Conservation (phyloP, 92 coral and sea anemone genomes). For the Zoanthus sansibaricus region DNA sequence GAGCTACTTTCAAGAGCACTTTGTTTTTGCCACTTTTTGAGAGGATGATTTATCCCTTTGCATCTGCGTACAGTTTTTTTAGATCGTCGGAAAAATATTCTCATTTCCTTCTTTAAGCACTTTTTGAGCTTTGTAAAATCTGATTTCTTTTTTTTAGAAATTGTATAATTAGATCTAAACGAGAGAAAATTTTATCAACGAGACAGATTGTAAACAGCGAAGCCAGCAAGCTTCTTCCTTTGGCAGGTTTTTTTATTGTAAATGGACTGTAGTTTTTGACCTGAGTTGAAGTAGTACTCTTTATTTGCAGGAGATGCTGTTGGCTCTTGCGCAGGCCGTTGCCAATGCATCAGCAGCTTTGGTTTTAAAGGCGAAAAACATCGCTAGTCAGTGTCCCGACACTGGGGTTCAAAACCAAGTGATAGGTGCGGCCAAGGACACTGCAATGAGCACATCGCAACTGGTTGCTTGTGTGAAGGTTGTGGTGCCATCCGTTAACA, state of each 20-base stretch:
- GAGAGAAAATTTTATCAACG: no score
- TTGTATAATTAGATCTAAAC: no score
- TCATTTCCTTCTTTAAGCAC: no score
- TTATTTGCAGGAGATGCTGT: slow-evolving; percentile 85
- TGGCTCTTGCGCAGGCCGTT: slow-evolving; percentile 97
- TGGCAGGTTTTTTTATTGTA: neutral
- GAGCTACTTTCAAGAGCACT: no score
- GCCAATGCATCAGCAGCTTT: slow-evolving; percentile 99
- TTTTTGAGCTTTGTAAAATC: no score
- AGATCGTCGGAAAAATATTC: no score
- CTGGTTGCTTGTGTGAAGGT: slow-evolving; percentile 98
- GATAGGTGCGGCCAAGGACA: slow-evolving; percentile 98
- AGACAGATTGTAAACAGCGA: no score
- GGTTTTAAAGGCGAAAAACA: slow-evolving; percentile 93
- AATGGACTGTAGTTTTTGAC: neutral
- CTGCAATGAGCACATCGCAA: slow-evolving; percentile 98
- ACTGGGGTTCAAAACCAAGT: slow-evolving; percentile 87
- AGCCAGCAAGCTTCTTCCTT: no score
- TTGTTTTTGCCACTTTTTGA: no score
- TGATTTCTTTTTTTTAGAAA: no score
- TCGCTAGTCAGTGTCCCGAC: slow-evolving; percentile 96
- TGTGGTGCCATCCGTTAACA: slow-evolving; percentile 95
- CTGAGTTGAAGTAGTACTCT: neutral
- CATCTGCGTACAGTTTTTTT: no score
- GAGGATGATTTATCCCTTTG: no score